These are phyloP conservation scores for Leptinotarsa juncta DNA, from an alignment of 2,888 invertebrate species.

Conservation along the genomic window DNA sequence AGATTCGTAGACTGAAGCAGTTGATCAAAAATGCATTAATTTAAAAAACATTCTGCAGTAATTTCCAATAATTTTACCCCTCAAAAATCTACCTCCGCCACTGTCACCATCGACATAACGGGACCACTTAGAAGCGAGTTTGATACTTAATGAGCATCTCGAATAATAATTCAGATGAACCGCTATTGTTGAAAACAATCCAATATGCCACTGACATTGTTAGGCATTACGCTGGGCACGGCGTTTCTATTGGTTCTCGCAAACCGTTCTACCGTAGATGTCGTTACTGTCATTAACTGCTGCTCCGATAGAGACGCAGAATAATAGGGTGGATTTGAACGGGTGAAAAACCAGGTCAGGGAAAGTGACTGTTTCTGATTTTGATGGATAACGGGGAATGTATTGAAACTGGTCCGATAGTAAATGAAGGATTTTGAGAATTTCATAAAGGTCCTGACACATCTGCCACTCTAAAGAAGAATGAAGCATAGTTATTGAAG, in stretches of 20 bases:
- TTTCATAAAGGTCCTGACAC: too few species aligned
- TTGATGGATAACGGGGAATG: background rate
- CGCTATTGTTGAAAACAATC: slow-evolving; percentile 26
- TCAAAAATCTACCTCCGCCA: background rate
- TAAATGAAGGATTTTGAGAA: background rate
- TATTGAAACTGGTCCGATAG: background rate
- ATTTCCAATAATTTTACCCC: too few species aligned
- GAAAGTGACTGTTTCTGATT: slow-evolving; percentile 8
- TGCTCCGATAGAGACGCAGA: slow-evolving; percentile 6
- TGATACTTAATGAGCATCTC: slow-evolving; percentile 22
- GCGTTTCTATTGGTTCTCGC: background rate
- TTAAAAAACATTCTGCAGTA: too few species aligned
- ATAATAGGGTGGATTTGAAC: slow-evolving; percentile 12
- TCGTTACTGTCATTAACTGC: slow-evolving; percentile 12
- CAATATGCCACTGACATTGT: slow-evolving; percentile 26
- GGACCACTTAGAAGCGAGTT: slow-evolving; percentile 15
- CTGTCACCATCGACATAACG: slow-evolving; percentile 1
- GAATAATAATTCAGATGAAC: slow-evolving; percentile 23
- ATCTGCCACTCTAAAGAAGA: too few species aligned
- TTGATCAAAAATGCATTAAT: too few species aligned
- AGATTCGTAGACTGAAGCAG: too few species aligned
- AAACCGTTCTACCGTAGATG: slow-evolving; percentile 2
- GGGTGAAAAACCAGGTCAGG: background rate
- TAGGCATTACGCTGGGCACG: slow-evolving; percentile 10
- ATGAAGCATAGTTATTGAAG: too few species aligned